Conservation (phyloP, 2,797 vertebrate genomes). For the Sardinella longiceps region DNA sequence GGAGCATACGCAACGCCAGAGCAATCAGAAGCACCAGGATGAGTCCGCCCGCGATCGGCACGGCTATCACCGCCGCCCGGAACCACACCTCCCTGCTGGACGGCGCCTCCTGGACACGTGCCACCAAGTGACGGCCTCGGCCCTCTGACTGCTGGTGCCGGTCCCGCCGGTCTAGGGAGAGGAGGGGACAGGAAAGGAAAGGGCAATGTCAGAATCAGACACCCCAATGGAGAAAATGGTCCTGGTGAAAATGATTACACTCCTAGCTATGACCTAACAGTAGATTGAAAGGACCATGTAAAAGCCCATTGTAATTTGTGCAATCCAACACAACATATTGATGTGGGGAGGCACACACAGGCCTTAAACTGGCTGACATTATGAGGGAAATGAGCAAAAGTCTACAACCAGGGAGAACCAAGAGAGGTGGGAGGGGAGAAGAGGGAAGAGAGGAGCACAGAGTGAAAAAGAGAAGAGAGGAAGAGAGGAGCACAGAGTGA, state of each 20-base stretch:
- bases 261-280: too few species aligned
- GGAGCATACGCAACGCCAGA: slow-evolving; percentile 93
- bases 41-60: slow-evolving; percentile 94
- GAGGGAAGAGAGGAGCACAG: slow-evolving; percentile 28
- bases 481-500: neutral
- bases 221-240: too few species aligned
- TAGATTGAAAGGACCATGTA: too few species aligned
- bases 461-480: slow-evolving; percentile 24
- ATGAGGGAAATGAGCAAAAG: neutral
- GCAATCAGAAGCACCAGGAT: slow-evolving; percentile 94
- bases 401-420: neutral
- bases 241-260: neutral
- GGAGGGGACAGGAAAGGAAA: neutral
- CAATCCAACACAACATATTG: too few species aligned
- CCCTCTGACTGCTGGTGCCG: slow-evolving; percentile 79
- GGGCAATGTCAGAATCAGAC: neutral
- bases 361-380: neutral
- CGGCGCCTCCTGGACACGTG: slow-evolving; percentile 91
- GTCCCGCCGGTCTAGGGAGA: slow-evolving; percentile 51
- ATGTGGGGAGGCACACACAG: neutral
- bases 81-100: slow-evolving; percentile 97
- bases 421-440: slow-evolving; percentile 32
- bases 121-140: slow-evolving; percentile 85
- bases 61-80: slow-evolving; percentile 94
- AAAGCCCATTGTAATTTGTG: too few species aligned